These are phyloP conservation scores for Ceuthmochares aereus DNA, from an alignment of 2,113 vertebrate species.

Conservation along the genomic window DNA sequence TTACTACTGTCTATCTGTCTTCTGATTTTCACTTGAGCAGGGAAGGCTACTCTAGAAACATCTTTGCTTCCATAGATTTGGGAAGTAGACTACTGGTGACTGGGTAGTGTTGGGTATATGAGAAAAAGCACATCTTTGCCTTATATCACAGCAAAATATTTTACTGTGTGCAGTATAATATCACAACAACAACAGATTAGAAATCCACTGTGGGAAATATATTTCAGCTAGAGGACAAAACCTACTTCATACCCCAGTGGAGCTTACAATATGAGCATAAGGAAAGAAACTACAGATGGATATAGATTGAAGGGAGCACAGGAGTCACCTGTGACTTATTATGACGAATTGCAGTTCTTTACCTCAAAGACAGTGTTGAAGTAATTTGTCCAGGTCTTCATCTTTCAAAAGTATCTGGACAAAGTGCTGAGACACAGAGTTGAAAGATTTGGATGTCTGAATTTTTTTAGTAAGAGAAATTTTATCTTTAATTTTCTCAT, in stretches of 20 bases:
- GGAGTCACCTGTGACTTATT: neutral
- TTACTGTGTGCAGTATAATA: neutral
- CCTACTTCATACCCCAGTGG: neutral
- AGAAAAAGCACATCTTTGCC: neutral
- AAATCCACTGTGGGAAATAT: neutral
- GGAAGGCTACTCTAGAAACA: neutral
- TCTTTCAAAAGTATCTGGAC: neutral
- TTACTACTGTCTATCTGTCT: neutral
- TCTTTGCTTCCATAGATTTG: neutral
- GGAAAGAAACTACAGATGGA: neutral
- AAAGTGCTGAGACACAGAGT: neutral
- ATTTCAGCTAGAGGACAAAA: neutral
- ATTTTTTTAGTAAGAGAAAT: neutral
- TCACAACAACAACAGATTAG: neutral
- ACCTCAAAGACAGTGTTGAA: neutral
- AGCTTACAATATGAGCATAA: neutral
- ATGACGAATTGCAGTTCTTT: neutral
- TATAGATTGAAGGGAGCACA: neutral
- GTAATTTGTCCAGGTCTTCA: neutral
- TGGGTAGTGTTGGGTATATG: neutral
- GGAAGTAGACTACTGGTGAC: neutral
- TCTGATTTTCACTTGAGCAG: neutral
- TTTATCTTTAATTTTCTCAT: neutral
- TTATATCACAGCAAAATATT: neutral
- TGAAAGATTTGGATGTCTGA: neutral